Evolutionary conservation across 2,113 vertebrate genomes (phyloP).

Genomic region (Hipposideros armiger): DNA sequence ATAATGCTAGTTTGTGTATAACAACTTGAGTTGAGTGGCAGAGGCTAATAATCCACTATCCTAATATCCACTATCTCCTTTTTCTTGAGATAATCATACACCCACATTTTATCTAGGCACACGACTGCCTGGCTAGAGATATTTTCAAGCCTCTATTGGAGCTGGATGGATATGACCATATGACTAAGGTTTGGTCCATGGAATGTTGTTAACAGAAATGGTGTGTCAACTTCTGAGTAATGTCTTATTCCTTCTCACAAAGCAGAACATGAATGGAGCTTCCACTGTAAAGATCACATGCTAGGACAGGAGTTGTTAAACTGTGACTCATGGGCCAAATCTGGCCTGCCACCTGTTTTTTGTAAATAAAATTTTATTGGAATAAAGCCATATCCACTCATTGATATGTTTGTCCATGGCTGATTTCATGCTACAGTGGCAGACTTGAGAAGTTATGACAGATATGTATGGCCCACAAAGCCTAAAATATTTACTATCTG

Average conservation of each 20-base stretch:
- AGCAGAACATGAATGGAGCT: background rate
- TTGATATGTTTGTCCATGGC: background rate
- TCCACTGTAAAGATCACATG: background rate
- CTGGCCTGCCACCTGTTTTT: background rate
- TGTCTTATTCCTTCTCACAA: background rate
- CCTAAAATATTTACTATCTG: background rate
- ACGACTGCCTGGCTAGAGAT: background rate
- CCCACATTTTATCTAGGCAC: background rate
- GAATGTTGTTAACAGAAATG: background rate
- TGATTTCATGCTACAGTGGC: background rate
- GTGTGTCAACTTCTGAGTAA: background rate
- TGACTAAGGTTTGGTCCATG: background rate
- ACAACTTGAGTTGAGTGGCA: background rate
- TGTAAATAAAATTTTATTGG: background rate
- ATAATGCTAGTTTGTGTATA: background rate
- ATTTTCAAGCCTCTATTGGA: background rate
- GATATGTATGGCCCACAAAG: background rate
- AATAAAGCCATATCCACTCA: background rate
- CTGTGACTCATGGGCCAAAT: background rate
- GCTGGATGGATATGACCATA: background rate
- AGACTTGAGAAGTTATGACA: background rate
- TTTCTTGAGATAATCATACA: background rate
- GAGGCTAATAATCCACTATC: background rate
- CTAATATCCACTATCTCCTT: background rate
- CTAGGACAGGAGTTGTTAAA: background rate